phyloP scores from a whole-genome alignment of 1,140 invertebrate species.

The Apis dorsata region DNA sequence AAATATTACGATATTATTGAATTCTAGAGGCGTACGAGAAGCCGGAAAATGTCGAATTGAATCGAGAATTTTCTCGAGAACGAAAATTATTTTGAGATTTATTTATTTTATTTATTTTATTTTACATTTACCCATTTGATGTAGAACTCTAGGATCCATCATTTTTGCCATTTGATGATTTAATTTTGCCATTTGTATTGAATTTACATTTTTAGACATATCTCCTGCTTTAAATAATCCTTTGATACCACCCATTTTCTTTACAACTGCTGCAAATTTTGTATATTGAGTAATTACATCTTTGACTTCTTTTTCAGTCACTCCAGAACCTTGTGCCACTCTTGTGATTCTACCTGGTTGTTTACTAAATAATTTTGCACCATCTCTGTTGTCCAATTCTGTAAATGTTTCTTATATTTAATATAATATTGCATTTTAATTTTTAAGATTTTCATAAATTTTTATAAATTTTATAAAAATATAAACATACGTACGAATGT shows the following conservation, averaged over 20 bases:
- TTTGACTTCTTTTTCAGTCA: constrained; percentile 97
- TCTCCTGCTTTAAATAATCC: constrained; percentile 99
- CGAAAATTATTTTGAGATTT: too few relatives aligned
- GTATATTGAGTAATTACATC: constrained; percentile 99
- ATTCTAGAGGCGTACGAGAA: too few relatives aligned
- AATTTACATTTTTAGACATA: constrained; percentile 99
- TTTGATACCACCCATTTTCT: constrained; percentile 99
- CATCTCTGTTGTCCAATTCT: constrained; percentile 98
- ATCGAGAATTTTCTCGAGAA: too few relatives aligned
- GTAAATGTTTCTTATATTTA: constrained; percentile 35
- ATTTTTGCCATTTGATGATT: constrained; percentile 99
- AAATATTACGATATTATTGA: neutral
- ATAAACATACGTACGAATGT: neutral
- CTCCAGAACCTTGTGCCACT: constrained; percentile 97
- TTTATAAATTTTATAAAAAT: neutral
- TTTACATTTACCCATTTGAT: constrained; percentile 90
- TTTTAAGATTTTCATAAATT: neutral
- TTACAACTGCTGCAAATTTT: constrained; percentile 99
- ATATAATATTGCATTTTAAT: constrained; percentile 1
- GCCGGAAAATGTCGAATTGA: too few relatives aligned
- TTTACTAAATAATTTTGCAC: constrained; percentile 97
- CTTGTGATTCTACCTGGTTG: constrained; percentile 91
- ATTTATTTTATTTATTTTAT: too few relatives aligned
- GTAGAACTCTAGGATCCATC: constrained; percentile 99
- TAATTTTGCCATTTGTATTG: constrained; percentile 98